phyloP scores from a whole-genome alignment of 2,888 invertebrate genomes.

The Drosophila quinaria region DNA sequence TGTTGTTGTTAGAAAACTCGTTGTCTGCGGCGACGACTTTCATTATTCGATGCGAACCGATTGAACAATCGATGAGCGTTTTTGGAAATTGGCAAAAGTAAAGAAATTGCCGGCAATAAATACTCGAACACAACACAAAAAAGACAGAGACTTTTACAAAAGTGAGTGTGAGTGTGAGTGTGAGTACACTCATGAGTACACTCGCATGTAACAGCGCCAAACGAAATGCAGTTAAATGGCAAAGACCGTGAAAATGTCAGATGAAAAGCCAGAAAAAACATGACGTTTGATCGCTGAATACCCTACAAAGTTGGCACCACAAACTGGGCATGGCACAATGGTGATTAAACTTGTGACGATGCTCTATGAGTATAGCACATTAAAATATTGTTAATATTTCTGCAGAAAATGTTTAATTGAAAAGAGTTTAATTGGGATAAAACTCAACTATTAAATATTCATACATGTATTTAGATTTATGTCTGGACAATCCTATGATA shows the following conservation, averaged over 20 bases:
- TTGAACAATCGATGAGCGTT: slow-evolving; percentile 65
- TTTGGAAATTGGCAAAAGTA: slow-evolving; percentile 59
- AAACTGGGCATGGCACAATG: not conserved
- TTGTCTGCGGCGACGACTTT: slow-evolving; percentile 58
- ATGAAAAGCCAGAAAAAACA: slow-evolving; percentile 9
- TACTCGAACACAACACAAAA: slow-evolving; percentile 12
- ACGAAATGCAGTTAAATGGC: slow-evolving; percentile 53
- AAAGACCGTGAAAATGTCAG: slow-evolving; percentile 58
- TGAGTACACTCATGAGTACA: slow-evolving; percentile 26
- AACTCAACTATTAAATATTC: not conserved
- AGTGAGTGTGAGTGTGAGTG: slow-evolving; percentile 7
- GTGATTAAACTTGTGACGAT: not conserved
- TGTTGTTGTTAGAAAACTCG: slow-evolving; percentile 60
- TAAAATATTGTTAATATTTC: not conserved
- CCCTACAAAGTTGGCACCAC: not conserved
- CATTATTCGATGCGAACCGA: slow-evolving; percentile 63
- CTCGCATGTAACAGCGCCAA: slow-evolving; percentile 16
- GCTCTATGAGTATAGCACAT: not conserved
- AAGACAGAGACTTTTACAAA: slow-evolving; percentile 2
- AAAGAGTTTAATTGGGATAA: not conserved
- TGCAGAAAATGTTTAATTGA: not conserved
- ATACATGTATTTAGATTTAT: not conserved
- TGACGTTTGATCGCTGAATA: slow-evolving; percentile 11
- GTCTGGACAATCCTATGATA: not conserved
- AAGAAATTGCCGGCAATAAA: slow-evolving; percentile 54